These are phyloP conservation scores for Zophobas morio DNA, from an alignment of 1,140 invertebrate genomes.

Conservation along the genomic window DNA sequence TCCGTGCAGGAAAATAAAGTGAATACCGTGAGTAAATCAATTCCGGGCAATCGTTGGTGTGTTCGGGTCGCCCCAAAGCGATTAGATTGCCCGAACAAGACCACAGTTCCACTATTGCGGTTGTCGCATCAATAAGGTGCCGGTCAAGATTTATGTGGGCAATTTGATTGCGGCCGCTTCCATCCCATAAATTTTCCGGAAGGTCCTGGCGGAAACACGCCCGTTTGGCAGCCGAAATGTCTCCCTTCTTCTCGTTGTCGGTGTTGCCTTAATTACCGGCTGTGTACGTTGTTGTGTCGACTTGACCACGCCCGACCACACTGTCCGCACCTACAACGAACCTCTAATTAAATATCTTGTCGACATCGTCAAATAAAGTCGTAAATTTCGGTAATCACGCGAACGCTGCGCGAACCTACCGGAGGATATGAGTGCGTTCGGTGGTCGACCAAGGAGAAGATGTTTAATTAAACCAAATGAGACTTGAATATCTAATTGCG, in stretches of 20 bases:
- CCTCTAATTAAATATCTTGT: conserved; percentile 64
- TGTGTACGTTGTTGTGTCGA: conserved; percentile 50
- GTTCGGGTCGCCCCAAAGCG: conserved; percentile 46
- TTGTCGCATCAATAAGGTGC: conserved; percentile 62
- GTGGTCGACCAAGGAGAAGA: conserved; percentile 32
- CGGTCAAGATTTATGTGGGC: conserved; percentile 60
- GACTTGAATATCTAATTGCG: conserved; percentile 55
- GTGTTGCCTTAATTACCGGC: conserved; percentile 61
- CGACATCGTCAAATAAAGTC: conserved; percentile 61
- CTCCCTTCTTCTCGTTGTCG: conserved; percentile 44
- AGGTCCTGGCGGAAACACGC: conserved; percentile 52
- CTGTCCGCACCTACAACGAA: conserved; percentile 62
- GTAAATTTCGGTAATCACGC: conserved; percentile 62
- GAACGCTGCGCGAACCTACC: conserved; percentile 47
- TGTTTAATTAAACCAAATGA: conserved; percentile 54
- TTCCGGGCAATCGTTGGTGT: conserved; percentile 44
- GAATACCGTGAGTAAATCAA: conserved; percentile 47
- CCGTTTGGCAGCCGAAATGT: conserved; percentile 55
- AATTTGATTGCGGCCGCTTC: conserved; percentile 59
- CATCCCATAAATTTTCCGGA: conserved; percentile 50
- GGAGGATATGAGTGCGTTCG: conserved; percentile 25
- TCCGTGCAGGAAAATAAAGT: conserved; percentile 36
- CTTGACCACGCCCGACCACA: conserved; percentile 56
- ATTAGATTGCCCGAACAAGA: conserved; percentile 48
- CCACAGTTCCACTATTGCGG: conserved; percentile 50